These are phyloP conservation scores for Smittia sp. DNA, from an alignment of 2,888 invertebrate genomes.

Conservation along the genomic window DNA sequence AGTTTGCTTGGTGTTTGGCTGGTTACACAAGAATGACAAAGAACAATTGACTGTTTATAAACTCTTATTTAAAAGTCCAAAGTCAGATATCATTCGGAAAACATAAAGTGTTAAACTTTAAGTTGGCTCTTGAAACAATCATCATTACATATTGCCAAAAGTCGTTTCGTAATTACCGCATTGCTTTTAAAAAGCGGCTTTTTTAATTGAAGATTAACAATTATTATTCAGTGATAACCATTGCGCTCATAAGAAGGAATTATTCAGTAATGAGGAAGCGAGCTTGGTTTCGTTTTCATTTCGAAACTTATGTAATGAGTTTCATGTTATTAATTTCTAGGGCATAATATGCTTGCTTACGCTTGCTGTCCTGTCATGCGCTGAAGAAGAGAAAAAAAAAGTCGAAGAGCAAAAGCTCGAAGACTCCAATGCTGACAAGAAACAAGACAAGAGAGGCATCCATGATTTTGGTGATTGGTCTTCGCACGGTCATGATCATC, in stretches of 20 bases:
- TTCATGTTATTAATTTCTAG: conserved; percentile 44
- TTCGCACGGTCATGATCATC: conserved; percentile 56
- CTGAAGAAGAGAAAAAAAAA: conserved; percentile 31
- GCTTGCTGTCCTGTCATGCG: conserved; percentile 58
- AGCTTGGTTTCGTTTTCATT: neutral
- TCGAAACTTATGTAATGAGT: neutral
- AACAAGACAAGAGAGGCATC: conserved; percentile 73
- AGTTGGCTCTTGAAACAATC: neutral
- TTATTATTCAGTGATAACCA: too few species aligned
- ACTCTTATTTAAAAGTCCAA: too few species aligned
- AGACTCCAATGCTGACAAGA: conserved; percentile 56
- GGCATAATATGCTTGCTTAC: conserved; percentile 55
- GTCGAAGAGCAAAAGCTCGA: conserved; percentile 47
- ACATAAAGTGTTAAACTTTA: neutral
- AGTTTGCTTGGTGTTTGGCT: too few species aligned
- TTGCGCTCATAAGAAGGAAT: neutral
- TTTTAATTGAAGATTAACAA: too few species aligned
- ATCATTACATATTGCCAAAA: too few species aligned
- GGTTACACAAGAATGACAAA: too few species aligned
- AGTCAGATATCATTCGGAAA: too few species aligned
- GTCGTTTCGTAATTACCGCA: too few species aligned
- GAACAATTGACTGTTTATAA: too few species aligned
- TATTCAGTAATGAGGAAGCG: neutral
- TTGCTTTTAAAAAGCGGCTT: too few species aligned
- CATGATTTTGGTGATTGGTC: conserved; percentile 59